Evolutionary conservation across 2,888 invertebrate genomes (phyloP).

Genomic region (Hirtodrosophila trivittata): DNA sequence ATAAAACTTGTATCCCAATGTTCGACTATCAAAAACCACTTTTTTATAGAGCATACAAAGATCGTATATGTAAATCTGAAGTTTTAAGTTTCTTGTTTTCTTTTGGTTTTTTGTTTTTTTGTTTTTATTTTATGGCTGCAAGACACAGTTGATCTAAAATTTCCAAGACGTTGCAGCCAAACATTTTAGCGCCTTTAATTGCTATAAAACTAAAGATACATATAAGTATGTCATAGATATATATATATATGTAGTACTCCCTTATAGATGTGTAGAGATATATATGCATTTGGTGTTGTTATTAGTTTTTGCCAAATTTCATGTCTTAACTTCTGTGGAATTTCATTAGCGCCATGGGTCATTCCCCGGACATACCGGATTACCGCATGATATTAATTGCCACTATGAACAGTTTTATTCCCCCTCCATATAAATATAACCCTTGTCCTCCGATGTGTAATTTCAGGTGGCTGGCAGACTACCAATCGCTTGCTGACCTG

Average conservation of each 20-base stretch:
- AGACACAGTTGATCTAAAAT: slow-evolving; percentile 42
- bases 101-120: slow-evolving; percentile 8
- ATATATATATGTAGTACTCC: slow-evolving; percentile 10
- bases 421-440: neutral
- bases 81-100: neutral
- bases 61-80: slow-evolving; percentile 3
- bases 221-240: slow-evolving; percentile 20
- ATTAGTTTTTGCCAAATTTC: slow-evolving; percentile 38
- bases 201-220: slow-evolving; percentile 42
- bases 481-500: slow-evolving; percentile 77
- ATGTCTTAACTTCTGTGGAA: slow-evolving; percentile 30
- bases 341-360: slow-evolving; percentile 53
- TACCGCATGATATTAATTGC: slow-evolving; percentile 49
- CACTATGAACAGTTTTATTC: neutral
- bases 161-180: slow-evolving; percentile 62
- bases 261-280: slow-evolving; percentile 9
- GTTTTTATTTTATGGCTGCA: slow-evolving; percentile 37
- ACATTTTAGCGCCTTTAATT: slow-evolving; percentile 72
- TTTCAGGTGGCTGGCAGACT: slow-evolving; percentile 82
- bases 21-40: no score
- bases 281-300: slow-evolving; percentile 18
- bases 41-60: slow-evolving; percentile 16
- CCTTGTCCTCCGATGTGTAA: neutral
- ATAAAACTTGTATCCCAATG: no score
- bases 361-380: slow-evolving; percentile 42